Evolutionary conservation across 2,113 vertebrate species (phyloP), one percentile per base, ranked within the genome.

Genomic region (Chamaetylas fuelleborni): DNA sequence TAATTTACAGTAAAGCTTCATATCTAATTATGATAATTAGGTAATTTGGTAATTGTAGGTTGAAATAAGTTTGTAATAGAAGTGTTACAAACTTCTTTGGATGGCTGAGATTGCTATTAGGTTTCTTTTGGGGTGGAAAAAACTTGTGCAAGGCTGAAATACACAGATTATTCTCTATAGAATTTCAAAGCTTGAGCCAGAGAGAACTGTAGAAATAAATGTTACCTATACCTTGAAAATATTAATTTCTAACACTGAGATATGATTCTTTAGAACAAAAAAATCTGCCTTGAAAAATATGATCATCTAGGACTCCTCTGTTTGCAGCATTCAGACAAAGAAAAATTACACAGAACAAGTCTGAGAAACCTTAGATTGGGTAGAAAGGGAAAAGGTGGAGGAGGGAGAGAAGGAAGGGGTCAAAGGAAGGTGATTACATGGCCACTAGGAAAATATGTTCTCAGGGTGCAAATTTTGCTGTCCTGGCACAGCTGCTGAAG

Each of bases 11-110:
- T 83, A 88, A 92, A 88, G 53, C 82, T 90, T 93, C 10, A 34
- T 86, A 34, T 94, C 38, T 93, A 86, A 93, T 96, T 96, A 94
- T 67, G 58, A 61, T 83, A 90, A 95, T 95, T 94, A 92, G 79
- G 57, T 60, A 93, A 83, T 92, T 96, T 95, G 56, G 69, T 88
- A 96, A 95, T 94, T 93, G 82, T 58, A 86, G 72, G 78, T 88
- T 86, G 76, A 94, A 96, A 71, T 84, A 84, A 64, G 28, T 67
- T 94, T 76, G 38, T 73, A 90, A 47, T 74, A 73, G 57, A 62
- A 86, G 77, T 78, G 26, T 71, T 90, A 71, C 28, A 61, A 65
- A 65, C 54, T 90, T 28, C 40, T 85, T 80, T 92, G 71, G 16
- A 33, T 77, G 86, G 38, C 17, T 77, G 71, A 70, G 82, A 43